Evolutionary conservation across 2,113 vertebrate genomes (phyloP).

Genomic region (Mus musculus): DNA sequence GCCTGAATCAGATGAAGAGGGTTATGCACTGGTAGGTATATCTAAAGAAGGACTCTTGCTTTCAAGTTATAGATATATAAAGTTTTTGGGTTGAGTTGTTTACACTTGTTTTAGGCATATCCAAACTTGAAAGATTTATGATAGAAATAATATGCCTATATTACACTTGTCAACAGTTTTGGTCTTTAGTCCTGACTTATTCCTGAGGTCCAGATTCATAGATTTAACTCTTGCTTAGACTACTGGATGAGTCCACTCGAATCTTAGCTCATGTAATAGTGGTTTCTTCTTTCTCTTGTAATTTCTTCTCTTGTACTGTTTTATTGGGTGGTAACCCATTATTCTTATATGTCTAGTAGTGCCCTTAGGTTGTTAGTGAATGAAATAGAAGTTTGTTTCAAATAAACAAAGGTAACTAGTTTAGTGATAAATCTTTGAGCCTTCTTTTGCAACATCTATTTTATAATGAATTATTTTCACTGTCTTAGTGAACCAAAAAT

Average conservation of each 20-base stretch:
- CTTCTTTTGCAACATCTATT: slow-evolving; percentile 41
- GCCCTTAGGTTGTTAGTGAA: slow-evolving; percentile 37
- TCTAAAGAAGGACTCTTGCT: slow-evolving; percentile 46
- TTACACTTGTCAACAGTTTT: slow-evolving; percentile 40
- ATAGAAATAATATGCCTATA: slow-evolving; percentile 25
- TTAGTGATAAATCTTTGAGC: slow-evolving; percentile 50
- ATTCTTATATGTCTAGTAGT: not conserved
- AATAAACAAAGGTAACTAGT: slow-evolving; percentile 31
- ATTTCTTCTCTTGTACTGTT: not conserved
- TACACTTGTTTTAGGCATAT: slow-evolving; percentile 11
- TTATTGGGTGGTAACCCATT: not conserved
- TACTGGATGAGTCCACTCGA: not conserved
- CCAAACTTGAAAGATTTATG: slow-evolving; percentile 20
- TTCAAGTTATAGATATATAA: slow-evolving; percentile 15
- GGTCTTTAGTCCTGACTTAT: slow-evolving; percentile 50
- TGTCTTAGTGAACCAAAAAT: slow-evolving; percentile 33
- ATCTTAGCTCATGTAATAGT: slow-evolving; percentile 28
- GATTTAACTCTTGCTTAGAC: not conserved
- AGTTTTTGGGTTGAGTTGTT: slow-evolving; percentile 54
- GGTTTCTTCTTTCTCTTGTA: slow-evolving; percentile 10
- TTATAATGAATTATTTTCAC: not conserved
- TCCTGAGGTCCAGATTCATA: slow-evolving; percentile 22
- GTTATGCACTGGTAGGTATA: slow-evolving; percentile 92
- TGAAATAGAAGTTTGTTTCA: slow-evolving; percentile 17
- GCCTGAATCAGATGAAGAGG: slow-evolving; percentile 98